Evolutionary conservation across 2,888 invertebrate genomes (phyloP).

Genomic region (Blastobasis lacticolella): DNA sequence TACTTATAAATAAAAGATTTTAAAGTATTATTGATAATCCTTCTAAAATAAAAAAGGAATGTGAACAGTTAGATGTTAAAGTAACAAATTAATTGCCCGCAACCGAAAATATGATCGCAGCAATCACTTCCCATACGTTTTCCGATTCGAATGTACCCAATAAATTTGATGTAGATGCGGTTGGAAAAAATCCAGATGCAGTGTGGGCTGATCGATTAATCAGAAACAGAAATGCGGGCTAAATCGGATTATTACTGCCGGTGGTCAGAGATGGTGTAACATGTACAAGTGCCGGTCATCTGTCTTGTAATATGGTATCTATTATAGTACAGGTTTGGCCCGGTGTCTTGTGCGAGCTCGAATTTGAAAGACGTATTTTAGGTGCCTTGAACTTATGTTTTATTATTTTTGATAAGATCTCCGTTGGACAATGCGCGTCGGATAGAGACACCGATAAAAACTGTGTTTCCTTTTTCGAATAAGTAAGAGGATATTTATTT

Average conservation of each 20-base stretch:
- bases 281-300: constrained; percentile 25
- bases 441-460: too few species aligned
- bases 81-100: constrained; percentile 4
- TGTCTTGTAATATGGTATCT: constrained; percentile 25
- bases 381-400: constrained; percentile 12
- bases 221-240: constrained; percentile 36
- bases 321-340: constrained; percentile 17
- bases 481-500: too few species aligned
- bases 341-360: background rate
- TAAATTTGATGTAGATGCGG: constrained; percentile 20
- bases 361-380: constrained; percentile 7
- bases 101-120: constrained; percentile 5
- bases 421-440: background rate
- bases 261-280: constrained; percentile 22
- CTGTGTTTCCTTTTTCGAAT: too few species aligned
- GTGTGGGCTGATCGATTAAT: constrained; percentile 37
- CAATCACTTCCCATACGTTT: constrained; percentile 8
- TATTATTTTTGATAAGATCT: constrained; percentile 13
- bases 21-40: too few species aligned
- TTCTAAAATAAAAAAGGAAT: too few species aligned
- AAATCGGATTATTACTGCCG: constrained; percentile 42
- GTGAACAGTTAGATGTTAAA: background rate
- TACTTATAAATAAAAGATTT: too few species aligned
- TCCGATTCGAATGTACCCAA: constrained; percentile 8
- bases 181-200: constrained; percentile 5